These are phyloP conservation scores for Drosophila sp. DNA, from an alignment of 1,140 invertebrate species.

Conservation along the genomic window DNA sequence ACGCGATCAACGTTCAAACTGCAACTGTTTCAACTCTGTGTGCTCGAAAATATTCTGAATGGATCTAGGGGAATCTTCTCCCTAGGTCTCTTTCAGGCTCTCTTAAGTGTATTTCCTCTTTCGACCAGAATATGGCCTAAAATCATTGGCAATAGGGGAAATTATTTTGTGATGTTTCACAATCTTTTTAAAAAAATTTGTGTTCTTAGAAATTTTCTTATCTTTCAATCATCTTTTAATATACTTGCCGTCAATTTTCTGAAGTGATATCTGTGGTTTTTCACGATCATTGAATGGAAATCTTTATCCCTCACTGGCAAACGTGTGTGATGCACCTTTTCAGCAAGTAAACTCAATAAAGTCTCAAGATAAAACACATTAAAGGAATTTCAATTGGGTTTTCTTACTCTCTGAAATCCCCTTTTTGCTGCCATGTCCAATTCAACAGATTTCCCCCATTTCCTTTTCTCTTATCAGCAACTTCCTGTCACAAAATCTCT, in stretches of 20 bases:
- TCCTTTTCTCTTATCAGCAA: slow-evolving; percentile 47
- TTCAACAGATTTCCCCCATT: slow-evolving; percentile 4
- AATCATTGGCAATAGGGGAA: not conserved
- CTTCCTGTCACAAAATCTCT: slow-evolving; percentile 70
- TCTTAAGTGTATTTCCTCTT: slow-evolving; percentile 21
- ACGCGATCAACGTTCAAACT: slow-evolving; percentile 65
- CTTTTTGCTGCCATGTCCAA: not conserved
- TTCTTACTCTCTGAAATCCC: no score
- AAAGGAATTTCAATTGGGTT: not conserved
- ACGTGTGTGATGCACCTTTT: not conserved
- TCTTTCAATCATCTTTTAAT: not conserved
- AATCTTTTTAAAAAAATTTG: not conserved
- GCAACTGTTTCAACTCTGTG: slow-evolving; percentile 52
- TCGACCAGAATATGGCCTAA: slow-evolving; percentile 21
- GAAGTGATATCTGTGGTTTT: no score
- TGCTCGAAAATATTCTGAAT: slow-evolving; percentile 12
- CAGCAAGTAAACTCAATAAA: slow-evolving; percentile 33
- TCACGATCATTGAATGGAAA: no score
- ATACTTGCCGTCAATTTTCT: not conserved
- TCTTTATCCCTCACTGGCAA: no score
- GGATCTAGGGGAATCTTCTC: slow-evolving; percentile 14
- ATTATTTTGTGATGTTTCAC: not conserved
- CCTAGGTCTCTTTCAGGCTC: slow-evolving; percentile 18
- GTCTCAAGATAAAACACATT: slow-evolving; percentile 6
- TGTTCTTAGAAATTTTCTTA: not conserved